Conservation (phyloP, 2,797 vertebrate genomes). For the Labroides dimidiatus region DNA sequence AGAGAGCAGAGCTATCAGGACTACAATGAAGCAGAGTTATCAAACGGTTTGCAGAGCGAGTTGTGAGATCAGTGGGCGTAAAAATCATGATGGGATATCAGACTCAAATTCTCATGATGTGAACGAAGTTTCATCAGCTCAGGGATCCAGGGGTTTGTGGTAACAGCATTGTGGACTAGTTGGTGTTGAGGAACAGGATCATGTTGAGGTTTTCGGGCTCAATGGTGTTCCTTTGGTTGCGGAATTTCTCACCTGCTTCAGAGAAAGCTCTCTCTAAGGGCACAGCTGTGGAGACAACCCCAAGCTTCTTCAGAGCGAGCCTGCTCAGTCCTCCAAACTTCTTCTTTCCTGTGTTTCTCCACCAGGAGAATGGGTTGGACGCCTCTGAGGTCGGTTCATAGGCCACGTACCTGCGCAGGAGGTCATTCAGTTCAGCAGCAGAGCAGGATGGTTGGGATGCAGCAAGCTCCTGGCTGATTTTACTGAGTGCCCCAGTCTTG, state of each 20-base stretch:
- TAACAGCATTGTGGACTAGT: neutral
- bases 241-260: neutral
- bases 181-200: conserved; percentile 31
- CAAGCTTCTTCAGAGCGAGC: conserved; percentile 18
- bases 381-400: fast-evolving
- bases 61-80: too few relatives aligned
- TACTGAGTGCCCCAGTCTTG: neutral
- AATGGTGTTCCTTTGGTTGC: conserved; percentile 1
- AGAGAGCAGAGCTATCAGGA: too few relatives aligned
- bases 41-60: too few relatives aligned
- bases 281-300: conserved; percentile 16
- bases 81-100: too few relatives aligned
- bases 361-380: conserved; percentile 30
- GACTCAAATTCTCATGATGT: too few relatives aligned
- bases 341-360: conserved; percentile 8
- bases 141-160: too few relatives aligned
- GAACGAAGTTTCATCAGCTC: too few relatives aligned
- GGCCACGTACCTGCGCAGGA: neutral
- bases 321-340: neutral
- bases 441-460: neutral
- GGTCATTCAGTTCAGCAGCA: fast-evolving
- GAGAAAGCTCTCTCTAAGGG: conserved; percentile 25
- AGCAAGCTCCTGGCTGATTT: neutral
- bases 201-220: conserved; percentile 29
- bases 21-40: too few relatives aligned